Evolutionary conservation across 2,797 vertebrate species (phyloP).

Genomic region (Carcharodon carcharias): DNA sequence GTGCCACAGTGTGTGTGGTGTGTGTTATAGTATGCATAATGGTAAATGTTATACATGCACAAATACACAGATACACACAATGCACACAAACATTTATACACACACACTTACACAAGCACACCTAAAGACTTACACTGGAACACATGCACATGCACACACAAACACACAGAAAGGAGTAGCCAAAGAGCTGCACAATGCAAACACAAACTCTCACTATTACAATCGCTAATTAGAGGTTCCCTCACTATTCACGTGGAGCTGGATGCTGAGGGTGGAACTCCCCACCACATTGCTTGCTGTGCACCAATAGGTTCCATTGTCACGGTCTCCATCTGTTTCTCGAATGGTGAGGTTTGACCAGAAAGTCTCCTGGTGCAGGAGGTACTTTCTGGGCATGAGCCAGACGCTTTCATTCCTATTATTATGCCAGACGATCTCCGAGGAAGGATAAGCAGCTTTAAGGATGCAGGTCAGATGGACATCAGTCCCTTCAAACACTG

Average conservation of each 20-base stretch:
- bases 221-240: background rate
- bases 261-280: conserved; percentile 63
- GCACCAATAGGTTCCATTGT: conserved; percentile 74
- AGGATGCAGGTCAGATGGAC: conserved; percentile 68
- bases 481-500: conserved; percentile 72
- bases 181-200: background rate
- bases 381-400: conserved; percentile 59
- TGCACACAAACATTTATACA: background rate
- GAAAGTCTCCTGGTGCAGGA: conserved; percentile 56
- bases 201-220: background rate
- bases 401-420: conserved; percentile 60
- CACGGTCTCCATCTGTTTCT: conserved; percentile 61
- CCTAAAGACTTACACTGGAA: background rate
- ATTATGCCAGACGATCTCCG: conserved; percentile 68
- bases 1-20: background rate
- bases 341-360: conserved; percentile 70
- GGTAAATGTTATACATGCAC: background rate
- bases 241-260: conserved; percentile 73
- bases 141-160: background rate
- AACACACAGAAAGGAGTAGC: background rate
- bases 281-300: conserved; percentile 71
- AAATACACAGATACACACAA: background rate
- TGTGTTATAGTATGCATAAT: background rate
- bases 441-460: conserved; percentile 52
- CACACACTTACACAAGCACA: no score